phyloP scores from a whole-genome alignment of 2,113 vertebrate species.

The human region GRCh38 chrX:106648001-106648500 shows the following conservation, averaged over 20 bases:
- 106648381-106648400: constrained; percentile 5
- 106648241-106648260: background rate
- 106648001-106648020: background rate
- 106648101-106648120: background rate
- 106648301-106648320: constrained; percentile 50
- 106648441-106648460: background rate
- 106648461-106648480: background rate
- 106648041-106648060: constrained; percentile 25
- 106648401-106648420: background rate
- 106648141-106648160: background rate
- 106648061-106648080: constrained; percentile 32
- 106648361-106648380: background rate
- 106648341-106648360: background rate
- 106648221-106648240: constrained; percentile 33
- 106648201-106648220: constrained; percentile 6
- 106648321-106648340: constrained; percentile 37
- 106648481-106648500: background rate
- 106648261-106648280: constrained; percentile 31
- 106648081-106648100: background rate
- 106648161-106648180: constrained; percentile 20
- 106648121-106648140: background rate
- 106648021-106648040: background rate
- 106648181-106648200: constrained; percentile 21
- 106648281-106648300: constrained; percentile 25
- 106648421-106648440: background rate